phyloP scores from a whole-genome alignment of 2,797 vertebrate genomes.

The Rhynchotus rufescens region DNA sequence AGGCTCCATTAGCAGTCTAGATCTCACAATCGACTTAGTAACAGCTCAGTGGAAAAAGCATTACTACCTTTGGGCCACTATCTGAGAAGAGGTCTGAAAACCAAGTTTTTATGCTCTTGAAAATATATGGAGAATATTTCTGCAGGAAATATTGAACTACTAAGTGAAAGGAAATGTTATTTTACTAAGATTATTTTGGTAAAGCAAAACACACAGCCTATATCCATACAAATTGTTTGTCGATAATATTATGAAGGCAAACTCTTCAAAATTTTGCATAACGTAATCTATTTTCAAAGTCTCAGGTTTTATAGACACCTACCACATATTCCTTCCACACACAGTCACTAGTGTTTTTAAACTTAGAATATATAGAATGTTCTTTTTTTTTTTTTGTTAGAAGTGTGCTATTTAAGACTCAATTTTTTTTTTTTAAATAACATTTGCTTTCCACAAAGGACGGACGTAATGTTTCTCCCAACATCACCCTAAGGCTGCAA shows the following conservation, averaged over 20 bases:
- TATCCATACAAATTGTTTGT: neutral
- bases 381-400: neutral
- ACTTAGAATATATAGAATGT: neutral
- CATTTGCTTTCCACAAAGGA: constrained; percentile 64
- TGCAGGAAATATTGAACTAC: neutral
- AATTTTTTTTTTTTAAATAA: neutral
- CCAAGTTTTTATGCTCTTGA: neutral
- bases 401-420: neutral
- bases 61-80: neutral
- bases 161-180: neutral
- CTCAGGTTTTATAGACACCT: neutral
- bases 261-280: neutral
- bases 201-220: neutral
- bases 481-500: constrained; percentile 71
- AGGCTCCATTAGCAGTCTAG: neutral
- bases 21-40: neutral
- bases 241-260: neutral
- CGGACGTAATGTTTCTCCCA: constrained; percentile 31
- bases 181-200: neutral
- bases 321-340: neutral
- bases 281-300: neutral
- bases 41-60: neutral
- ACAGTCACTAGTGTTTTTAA: neutral
- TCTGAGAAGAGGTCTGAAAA: neutral
- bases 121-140: neutral